Base-by-base conservation (phyloP, 2,797 vertebrate species). In the Sphaeramia orbicularis region DNA sequence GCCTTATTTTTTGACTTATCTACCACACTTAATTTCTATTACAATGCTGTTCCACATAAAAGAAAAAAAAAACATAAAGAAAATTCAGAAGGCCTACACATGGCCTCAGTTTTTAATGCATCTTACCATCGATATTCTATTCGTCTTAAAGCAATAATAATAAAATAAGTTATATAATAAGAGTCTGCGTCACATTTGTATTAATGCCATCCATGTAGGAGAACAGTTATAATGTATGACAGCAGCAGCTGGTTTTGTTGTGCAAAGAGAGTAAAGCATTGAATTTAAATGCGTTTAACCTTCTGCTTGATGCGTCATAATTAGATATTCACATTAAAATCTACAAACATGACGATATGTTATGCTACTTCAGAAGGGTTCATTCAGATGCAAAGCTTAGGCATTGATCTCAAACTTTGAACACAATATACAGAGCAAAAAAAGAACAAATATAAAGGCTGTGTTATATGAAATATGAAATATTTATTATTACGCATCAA, bases 51-150 rank as follows among this genome's bases (percentile, higher is more conserved):
- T 53, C n/a, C 24, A 10, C 4, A 60, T 8, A 38, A 35, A 30
- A 6, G 16, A n/a, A 47, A 35, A 24, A 21, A 21, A 21, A 2
- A 21, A 21, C 19, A 21, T 0, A 13, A 57, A n/a, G 44, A 9
- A 37, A 0, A 36, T 65, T 62, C 21, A 61, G 5, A 19, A 45
- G 42, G 48, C 41, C 14, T 16, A 13, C 16, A n/a, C 7, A 4
- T 41, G 48, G 57, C 67, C 65, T 65, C 40, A 71, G 12, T 65
- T 40, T 75, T 78, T 73, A 35, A 73, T 74, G 42, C 51, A 21
- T 83, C 53, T 69, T 42, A 49, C 62, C 57, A 76, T 76, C 19
- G 71, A 60, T 81, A 75, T 67, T 85, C 67, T 52, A 62, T 47
- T 45, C 65, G 47, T 75, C 56, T 49, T 73, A 41, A 70, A 79